Percentiles rank a stretch among this genome's conserved stretches.
Conservation (phyloP, 2,888 invertebrate species). For the Elmis aenea region DNA sequence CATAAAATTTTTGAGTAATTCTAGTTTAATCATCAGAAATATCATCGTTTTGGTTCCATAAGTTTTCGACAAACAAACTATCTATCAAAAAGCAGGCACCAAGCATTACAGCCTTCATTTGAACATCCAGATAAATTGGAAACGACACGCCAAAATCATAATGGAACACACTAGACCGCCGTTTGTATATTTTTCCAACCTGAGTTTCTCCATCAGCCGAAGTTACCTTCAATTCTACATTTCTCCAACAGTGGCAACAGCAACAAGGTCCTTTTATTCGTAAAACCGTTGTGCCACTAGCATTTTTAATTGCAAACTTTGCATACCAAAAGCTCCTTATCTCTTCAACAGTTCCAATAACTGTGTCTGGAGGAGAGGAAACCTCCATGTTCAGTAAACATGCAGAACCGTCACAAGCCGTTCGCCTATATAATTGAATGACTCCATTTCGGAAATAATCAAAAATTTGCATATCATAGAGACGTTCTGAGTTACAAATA, state of each 20-base stretch:
- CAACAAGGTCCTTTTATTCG: slow-evolving; percentile 70
- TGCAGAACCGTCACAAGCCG: slow-evolving; percentile 71
- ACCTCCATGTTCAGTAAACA: slow-evolving; percentile 69
- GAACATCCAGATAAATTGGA: slow-evolving; percentile 76
- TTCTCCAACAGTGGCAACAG: slow-evolving; percentile 63
- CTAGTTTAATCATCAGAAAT: too few relatives aligned
- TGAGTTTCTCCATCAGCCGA: slow-evolving; percentile 64
- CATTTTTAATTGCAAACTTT: slow-evolving; percentile 63
- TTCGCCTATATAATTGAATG: slow-evolving; percentile 70
- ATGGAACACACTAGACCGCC: slow-evolving; percentile 79
- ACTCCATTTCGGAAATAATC: slow-evolving; percentile 74
- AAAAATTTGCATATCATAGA: slow-evolving; percentile 75
- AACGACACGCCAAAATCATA: slow-evolving; percentile 81
- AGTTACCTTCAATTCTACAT: slow-evolving; percentile 70
- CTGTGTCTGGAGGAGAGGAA: slow-evolving; percentile 59
- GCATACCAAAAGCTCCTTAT: slow-evolving; percentile 65
- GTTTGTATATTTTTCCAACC: slow-evolving; percentile 77
- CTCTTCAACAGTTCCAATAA: slow-evolving; percentile 62
- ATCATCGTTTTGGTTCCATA: slow-evolving; percentile 57
- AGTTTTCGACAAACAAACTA: slow-evolving; percentile 81
- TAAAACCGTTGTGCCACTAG: slow-evolving; percentile 63
- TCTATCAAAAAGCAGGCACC: slow-evolving; percentile 74
- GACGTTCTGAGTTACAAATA: slow-evolving; percentile 68
- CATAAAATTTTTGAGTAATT: too few relatives aligned
- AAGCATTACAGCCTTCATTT: slow-evolving; percentile 67